These are phyloP conservation scores for Taxidea taxus DNA, from an alignment of 2,113 vertebrate species.

Conservation along the genomic window DNA sequence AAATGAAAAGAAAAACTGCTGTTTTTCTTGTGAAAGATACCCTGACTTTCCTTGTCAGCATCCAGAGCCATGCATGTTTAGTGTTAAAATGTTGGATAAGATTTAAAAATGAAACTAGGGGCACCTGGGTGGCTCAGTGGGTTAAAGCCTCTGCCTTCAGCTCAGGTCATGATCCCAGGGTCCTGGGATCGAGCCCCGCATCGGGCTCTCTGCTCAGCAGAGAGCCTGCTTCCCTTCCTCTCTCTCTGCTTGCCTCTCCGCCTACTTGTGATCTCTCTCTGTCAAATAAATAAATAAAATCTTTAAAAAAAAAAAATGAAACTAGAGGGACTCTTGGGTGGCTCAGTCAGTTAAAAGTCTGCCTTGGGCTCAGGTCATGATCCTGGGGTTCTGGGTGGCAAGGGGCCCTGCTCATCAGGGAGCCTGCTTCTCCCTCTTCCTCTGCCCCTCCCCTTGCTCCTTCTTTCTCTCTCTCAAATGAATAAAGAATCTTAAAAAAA, in stretches of 20 bases:
- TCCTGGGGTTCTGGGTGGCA: not conserved
- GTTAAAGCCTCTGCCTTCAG: not conserved
- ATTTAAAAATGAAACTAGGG: not conserved
- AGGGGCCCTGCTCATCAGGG: not conserved
- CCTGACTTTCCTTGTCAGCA: not conserved
- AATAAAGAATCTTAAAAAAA: not conserved
- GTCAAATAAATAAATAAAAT: no score
- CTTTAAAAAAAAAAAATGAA: no score
- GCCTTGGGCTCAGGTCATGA: not conserved
- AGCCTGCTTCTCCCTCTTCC: not conserved
- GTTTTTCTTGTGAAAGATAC: not conserved
- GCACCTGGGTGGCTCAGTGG: not conserved
- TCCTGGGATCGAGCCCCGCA: no score
- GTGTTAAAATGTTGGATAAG: not conserved
- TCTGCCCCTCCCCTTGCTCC: not conserved
- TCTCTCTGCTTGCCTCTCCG: no score
- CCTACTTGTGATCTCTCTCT: no score
- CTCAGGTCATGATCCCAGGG: not conserved
- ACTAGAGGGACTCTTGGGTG: not conserved
- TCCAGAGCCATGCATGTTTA: not conserved
- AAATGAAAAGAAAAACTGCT: not conserved
- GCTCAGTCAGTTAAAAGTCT: not conserved
- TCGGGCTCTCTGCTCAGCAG: no score
- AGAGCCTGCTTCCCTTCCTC: no score
- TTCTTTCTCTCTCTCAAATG: not conserved